Evolutionary conservation across 1,140 invertebrate genomes (phyloP), one percentile per base, ranked within the genome.

Genomic region (Drosophila ambigua): DNA sequence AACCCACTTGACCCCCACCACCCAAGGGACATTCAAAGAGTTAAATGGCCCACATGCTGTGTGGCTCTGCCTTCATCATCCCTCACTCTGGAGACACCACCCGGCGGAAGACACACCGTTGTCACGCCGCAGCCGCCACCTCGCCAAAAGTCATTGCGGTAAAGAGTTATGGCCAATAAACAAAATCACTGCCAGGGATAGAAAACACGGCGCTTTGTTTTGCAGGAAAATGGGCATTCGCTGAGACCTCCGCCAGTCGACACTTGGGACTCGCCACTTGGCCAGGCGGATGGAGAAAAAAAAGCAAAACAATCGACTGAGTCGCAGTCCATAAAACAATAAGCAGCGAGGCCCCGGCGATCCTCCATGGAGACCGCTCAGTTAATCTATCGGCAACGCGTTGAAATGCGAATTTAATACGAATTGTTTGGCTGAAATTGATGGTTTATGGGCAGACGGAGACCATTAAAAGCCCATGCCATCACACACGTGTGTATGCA

Each of bases 121-220:
- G 73, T 64, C 73, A 77, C 65, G 44, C 41, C 62, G 60, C 41
- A 31, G 35, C 49, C 58, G 46, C 61, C 46, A 51, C 49, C 51
- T 63, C 49, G 51, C 51, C 59, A 28, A 69, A 65, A 73, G 73
- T 82, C 79, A 72, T 79, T 88, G 72, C 72, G 72, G 72, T 74
- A 88, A 88, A 88, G 83, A 88, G 83, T 88, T 88, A 88, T 88
- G 84, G 83, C 68, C 83, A 83, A 88, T 88, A 88, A 88, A 88
- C 84, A 69, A 79, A 88, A 88, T 88, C 83, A 88, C 79, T 71
- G 79, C 61, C 58, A 63, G 65, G 69, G 69, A 75, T 82, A 65
- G 68, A 62, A 60, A 65, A 63, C 61, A 41, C 50, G 62, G 51
- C 11, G 35, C 65, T 76, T 80, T 64, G 68, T 65, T 59, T 59